Evolutionary conservation across 2,113 vertebrate genomes (phyloP), one percentile per base, ranked within the genome.

Genomic region (pig (Sus scrofa)): DNA sequence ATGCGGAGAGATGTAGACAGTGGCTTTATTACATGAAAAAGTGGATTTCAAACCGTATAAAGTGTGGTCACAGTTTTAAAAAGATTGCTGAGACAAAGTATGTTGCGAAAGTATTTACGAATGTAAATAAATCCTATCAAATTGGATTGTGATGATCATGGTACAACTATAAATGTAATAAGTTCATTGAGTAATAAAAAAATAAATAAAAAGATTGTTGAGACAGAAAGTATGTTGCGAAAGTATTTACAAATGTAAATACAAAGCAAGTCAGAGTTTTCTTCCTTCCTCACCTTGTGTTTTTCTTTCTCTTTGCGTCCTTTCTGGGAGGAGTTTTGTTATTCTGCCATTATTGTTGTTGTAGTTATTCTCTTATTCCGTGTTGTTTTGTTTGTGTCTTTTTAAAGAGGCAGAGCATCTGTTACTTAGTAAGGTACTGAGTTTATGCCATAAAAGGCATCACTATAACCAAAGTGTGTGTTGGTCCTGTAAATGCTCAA

Each of bases 401-500:
- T 92, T 60, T 77, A 82, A 58, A 85, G 26, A 92, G 58, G 56
- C 18, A 67, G 20, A 60, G 14, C 74, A 68, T 75, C 52, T 94
- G 13, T 82, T 82, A 71, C 52, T 20, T 82, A 74, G 34, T 44
- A 65, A 86, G 22, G 7, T 82, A 82, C 19, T 87, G 50, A 78
- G 75, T 63, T 87, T 78, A 70, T 87, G 16, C 16, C 70, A 22
- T 34, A 37, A 13, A 86, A 90, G 32, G 11, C 44, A 89, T 58
- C 32, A 44, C 20, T 39, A 39, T 32, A 82, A 78, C 27, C n/a
- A 39, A 94, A 70, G 32, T 60, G 70, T 32, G 65, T 82, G 20
- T 89, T 85, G 91, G 63, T 26, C 30, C 62, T 67, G 1, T 79
- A 70, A 83, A n/a, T 88, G 37, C 82, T 95, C 92, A 74, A 92